A percentile compares a stretch with the other conserved stretches of the same genome.
Conservation (phyloP, 2,797 vertebrate species). For the Myotis myotis region DNA sequence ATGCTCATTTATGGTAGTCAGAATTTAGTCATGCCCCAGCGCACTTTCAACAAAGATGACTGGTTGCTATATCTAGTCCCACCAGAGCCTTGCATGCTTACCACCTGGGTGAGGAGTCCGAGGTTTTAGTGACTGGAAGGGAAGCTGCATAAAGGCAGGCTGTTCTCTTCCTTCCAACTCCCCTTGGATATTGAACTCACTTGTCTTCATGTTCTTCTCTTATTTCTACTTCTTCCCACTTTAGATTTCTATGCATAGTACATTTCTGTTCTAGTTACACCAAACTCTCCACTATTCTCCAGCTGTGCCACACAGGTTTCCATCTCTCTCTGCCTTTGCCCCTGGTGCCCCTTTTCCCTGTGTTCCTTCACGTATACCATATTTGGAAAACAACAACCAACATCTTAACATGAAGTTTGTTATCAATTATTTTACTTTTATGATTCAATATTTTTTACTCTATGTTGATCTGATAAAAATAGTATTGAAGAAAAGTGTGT, state of each 20-base stretch:
- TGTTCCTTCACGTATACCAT: background rate
- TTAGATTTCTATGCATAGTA: background rate
- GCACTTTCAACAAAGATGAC: background rate
- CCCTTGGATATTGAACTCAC: background rate
- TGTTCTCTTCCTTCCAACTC: background rate
- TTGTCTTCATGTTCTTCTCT: background rate
- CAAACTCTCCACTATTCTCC: background rate
- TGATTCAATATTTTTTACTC: background rate
- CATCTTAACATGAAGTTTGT: background rate
- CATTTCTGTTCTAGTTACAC: background rate
- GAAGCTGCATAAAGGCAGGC: background rate
- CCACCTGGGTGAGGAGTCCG: background rate
- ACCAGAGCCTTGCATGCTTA: background rate
- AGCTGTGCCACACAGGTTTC: background rate
- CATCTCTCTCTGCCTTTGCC: background rate
- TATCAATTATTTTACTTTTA: conserved; percentile 12
- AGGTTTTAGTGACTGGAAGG: background rate
- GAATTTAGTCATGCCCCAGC: background rate
- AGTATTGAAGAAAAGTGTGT: background rate
- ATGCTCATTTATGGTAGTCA: background rate
- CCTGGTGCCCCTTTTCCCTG: background rate
- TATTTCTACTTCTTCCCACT: background rate
- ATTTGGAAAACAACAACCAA: background rate
- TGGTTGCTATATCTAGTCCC: background rate
- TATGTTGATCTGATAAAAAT: background rate